These are phyloP conservation scores for Olivierus martensii DNA, from an alignment of 1,140 invertebrate species.

Conservation along the genomic window DNA sequence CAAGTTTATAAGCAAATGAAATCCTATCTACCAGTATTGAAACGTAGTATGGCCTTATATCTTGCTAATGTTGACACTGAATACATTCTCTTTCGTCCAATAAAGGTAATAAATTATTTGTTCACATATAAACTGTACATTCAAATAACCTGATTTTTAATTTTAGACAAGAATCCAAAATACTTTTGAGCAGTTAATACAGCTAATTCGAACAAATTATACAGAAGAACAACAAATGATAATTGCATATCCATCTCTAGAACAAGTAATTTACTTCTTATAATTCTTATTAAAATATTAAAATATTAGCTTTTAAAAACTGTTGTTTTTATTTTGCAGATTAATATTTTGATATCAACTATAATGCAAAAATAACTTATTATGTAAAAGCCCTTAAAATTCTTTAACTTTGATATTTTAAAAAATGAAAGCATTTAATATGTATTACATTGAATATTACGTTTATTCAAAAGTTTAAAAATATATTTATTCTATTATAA, in stretches of 20 bases:
- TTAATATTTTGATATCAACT: no score
- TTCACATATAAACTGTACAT: neutral
- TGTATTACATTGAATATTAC: no score
- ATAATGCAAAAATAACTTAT: no score
- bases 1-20: conserved; percentile 52
- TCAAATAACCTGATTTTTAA: neutral
- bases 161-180: conserved; percentile 74
- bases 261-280: conserved; percentile 50
- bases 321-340: no score
- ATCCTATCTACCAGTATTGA: conserved; percentile 57
- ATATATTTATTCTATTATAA: no score
- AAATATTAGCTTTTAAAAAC: neutral
- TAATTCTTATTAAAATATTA: neutral
- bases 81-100: conserved; percentile 84
- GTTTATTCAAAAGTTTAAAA: no score
- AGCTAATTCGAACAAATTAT: conserved; percentile 56
- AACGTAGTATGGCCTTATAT: conserved; percentile 83
- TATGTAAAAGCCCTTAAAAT: no score
- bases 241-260: conserved; percentile 73
- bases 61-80: conserved; percentile 93
- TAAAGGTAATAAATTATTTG: conserved; percentile 46
- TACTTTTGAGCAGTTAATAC: conserved; percentile 65
- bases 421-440: no score
- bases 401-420: no score
- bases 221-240: conserved; percentile 62